A percentile compares a stretch with the other conserved stretches of the same genome.
Evolutionary conservation across 1,140 invertebrate genomes (phyloP).

Genomic region (Calephelis virginiensis): DNA sequence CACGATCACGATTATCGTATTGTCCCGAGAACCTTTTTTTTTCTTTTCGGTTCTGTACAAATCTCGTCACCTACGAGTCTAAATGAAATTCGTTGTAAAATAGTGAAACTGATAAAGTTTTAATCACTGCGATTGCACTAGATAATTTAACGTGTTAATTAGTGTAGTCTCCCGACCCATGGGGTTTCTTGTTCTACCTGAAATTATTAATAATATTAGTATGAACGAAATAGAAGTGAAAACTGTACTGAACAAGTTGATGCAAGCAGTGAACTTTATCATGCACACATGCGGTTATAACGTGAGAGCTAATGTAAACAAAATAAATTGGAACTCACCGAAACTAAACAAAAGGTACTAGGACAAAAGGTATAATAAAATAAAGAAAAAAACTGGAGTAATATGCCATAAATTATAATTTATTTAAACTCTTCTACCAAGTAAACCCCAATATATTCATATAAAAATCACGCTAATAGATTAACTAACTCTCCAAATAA

Average conservation of each 20-base stretch:
- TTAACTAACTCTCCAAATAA: constrained; percentile 67
- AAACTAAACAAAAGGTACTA: constrained; percentile 27
- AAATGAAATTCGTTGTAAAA: constrained; percentile 6
- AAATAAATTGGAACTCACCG: constrained; percentile 33
- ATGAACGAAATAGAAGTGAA: constrained; percentile 64
- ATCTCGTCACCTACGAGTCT: constrained; percentile 9
- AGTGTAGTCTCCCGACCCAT: constrained; percentile 72
- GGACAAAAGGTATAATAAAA: constrained; percentile 46
- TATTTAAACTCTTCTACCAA: constrained; percentile 73
- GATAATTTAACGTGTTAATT: constrained; percentile 58
- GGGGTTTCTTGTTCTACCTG: constrained; percentile 73
- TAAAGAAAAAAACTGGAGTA: constrained; percentile 43
- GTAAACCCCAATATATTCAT: constrained; percentile 77
- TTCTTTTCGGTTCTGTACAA: not conserved
- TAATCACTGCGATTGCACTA: constrained; percentile 56
- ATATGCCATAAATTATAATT: constrained; percentile 67
- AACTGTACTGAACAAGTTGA: constrained; percentile 47
- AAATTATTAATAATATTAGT: constrained; percentile 78
- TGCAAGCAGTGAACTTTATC: constrained; percentile 47
- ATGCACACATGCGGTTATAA: constrained; percentile 55
- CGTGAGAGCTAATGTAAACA: constrained; percentile 23
- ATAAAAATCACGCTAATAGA: constrained; percentile 76
- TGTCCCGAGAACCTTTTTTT: constrained; percentile 22
- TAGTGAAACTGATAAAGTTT: constrained; percentile 32
- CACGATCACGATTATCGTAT: not conserved